A percentile compares a stretch with the other conserved stretches of the same genome.
Evolutionary conservation across 2,888 invertebrate species (phyloP).

Genomic region (Plagodis pulveraria): DNA sequence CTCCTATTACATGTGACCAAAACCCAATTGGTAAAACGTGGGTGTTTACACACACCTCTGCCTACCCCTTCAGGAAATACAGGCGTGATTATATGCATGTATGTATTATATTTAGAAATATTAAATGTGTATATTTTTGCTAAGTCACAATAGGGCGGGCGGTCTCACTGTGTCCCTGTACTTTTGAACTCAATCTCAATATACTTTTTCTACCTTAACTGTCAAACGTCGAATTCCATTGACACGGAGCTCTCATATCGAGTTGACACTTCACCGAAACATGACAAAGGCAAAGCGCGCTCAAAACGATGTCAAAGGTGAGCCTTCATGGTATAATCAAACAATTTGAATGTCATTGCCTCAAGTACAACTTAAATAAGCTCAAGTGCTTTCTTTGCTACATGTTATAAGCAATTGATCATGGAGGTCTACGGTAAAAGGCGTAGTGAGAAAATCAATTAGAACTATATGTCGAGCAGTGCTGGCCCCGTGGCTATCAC

Average conservation of each 20-base stretch:
- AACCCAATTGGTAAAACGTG: no score
- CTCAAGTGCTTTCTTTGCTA: constrained; percentile 13
- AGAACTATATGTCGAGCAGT: no score
- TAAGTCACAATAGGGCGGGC: background rate
- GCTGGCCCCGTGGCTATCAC: no score
- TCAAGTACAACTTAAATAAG: constrained; percentile 32
- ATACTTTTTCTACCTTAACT: constrained; percentile 4
- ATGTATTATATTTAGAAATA: no score
- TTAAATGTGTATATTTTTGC: background rate
- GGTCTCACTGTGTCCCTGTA: background rate
- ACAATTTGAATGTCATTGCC: constrained; percentile 29
- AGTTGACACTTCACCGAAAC: constrained; percentile 31
- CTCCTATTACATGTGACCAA: no score
- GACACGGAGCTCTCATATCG: constrained; percentile 15
- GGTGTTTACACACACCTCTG: no score
- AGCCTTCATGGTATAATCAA: constrained; percentile 18
- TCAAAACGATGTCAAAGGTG: constrained; percentile 51
- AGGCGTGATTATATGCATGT: no score
- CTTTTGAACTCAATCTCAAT: background rate
- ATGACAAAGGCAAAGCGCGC: constrained; percentile 45
- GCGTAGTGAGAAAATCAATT: no score
- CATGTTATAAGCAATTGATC: background rate
- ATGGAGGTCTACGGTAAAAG: no score
- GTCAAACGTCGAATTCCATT: constrained; percentile 15
- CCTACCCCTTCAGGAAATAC: no score